These are phyloP conservation scores for Eutolmus rufibarbis DNA, from an alignment of 2,888 invertebrate species.

Conservation along the genomic window DNA sequence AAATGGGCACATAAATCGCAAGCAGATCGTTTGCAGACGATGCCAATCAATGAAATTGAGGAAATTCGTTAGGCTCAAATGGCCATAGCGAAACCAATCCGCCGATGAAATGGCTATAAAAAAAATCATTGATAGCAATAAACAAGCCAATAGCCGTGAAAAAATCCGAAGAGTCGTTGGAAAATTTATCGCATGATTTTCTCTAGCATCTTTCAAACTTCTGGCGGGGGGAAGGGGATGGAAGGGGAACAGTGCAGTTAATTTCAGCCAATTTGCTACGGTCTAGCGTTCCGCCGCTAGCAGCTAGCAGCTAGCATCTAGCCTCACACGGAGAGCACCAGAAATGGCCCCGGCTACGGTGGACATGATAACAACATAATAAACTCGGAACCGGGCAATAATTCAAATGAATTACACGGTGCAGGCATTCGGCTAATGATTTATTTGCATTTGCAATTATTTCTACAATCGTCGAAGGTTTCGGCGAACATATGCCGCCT, in stretches of 20 bases:
- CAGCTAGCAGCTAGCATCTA: not conserved
- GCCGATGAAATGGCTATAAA: slow-evolving; percentile 42
- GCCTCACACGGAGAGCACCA: not conserved
- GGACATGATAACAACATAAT: slow-evolving; percentile 34
- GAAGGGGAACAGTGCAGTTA: slow-evolving; percentile 22
- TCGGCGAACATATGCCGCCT: not conserved
- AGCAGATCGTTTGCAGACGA: not conserved
- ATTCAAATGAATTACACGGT: slow-evolving; percentile 31
- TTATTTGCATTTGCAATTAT: slow-evolving; percentile 35
- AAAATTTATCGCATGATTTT: not conserved
- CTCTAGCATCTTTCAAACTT: not conserved
- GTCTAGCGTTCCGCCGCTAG: not conserved
- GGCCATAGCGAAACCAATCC: slow-evolving; percentile 3
- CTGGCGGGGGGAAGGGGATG: not conserved
- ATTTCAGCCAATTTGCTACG: slow-evolving; percentile 46
- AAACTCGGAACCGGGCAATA: slow-evolving; percentile 15
- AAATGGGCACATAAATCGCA: not conserved
- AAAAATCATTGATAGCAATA: slow-evolving; percentile 47
- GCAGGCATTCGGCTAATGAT: slow-evolving; percentile 29
- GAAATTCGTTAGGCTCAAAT: slow-evolving; percentile 13
- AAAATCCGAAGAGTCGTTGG: not conserved
- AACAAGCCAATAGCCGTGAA: slow-evolving; percentile 46
- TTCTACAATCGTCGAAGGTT: slow-evolving; percentile 5
- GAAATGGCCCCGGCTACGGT: not conserved
- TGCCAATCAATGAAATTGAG: slow-evolving; percentile 28